Conservation (phyloP, 2,797 vertebrate genomes). For the Rhyacichthys aspro region DNA sequence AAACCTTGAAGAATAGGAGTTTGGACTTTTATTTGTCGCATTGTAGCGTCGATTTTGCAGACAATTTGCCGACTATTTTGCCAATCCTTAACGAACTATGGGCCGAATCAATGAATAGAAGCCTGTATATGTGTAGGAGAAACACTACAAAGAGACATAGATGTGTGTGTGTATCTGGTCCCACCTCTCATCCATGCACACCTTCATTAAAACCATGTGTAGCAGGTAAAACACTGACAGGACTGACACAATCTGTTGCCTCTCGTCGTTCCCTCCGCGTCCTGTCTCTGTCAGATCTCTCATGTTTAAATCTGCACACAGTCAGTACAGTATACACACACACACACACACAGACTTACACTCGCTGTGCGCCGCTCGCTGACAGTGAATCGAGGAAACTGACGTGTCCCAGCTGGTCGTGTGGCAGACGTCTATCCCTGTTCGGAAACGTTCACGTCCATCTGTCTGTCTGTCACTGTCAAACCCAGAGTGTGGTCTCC, state of each 20-base stretch:
- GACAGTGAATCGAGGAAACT: constrained; percentile 63
- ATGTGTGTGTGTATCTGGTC: too few relatives aligned
- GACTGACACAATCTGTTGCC: constrained; percentile 45
- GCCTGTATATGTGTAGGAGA: too few relatives aligned
- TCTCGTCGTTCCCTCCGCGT: constrained; percentile 35
- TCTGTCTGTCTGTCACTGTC: constrained; percentile 65
- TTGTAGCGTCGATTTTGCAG: too few relatives aligned
- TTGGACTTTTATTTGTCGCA: too few relatives aligned
- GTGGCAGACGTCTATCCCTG: constrained; percentile 57
- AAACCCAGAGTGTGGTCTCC: constrained; percentile 44
- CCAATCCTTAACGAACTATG: too few relatives aligned
- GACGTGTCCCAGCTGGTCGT: constrained; percentile 71
- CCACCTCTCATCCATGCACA: background rate
- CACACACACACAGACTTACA: constrained; percentile 7
- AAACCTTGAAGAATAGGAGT: too few relatives aligned
- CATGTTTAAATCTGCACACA: constrained; percentile 57
- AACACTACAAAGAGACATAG: too few relatives aligned
- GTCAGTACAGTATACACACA: constrained; percentile 38
- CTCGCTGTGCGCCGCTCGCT: constrained; percentile 26
- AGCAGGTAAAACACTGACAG: constrained; percentile 39
- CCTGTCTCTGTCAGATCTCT: constrained; percentile 45
- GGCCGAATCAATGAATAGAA: too few relatives aligned
- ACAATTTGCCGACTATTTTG: too few relatives aligned
- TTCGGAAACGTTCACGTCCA: constrained; percentile 42
- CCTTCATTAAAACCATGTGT: constrained; percentile 57